phyloP scores from a whole-genome alignment of 2,797 vertebrate genomes.

The Dallia pectoralis region DNA sequence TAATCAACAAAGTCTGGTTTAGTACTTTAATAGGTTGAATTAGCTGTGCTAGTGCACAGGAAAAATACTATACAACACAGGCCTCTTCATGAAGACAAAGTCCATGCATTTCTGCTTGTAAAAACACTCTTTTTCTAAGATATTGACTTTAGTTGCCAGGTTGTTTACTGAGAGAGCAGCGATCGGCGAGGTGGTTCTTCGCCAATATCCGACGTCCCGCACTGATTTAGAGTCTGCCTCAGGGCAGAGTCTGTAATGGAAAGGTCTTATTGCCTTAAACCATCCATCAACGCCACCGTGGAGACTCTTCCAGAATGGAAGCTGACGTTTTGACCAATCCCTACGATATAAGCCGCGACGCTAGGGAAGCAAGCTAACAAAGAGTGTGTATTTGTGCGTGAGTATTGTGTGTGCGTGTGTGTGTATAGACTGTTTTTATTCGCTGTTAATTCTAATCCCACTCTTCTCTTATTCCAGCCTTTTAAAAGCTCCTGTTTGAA shows the following conservation, averaged over 20 bases:
- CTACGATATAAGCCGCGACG: neutral
- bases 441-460: neutral
- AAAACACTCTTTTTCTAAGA: neutral
- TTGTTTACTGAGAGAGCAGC: neutral
- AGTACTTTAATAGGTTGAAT: neutral
- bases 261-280: constrained; percentile 33
- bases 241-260: constrained; percentile 35
- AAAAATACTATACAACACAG: neutral
- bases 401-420: neutral
- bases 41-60: neutral
- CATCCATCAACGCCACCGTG: constrained; percentile 33
- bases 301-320: neutral
- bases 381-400: neutral
- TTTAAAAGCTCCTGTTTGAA: neutral
- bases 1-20: neutral
- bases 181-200: neutral
- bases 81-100: neutral
- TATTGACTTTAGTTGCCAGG: neutral
- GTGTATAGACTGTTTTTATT: neutral
- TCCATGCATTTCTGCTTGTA: neutral
- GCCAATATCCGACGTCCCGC: constrained; percentile 12
- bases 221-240: constrained; percentile 34
- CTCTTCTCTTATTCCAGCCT: neutral
- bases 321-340: constrained; percentile 17
- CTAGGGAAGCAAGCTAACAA: neutral